Evolutionary conservation across 2,888 invertebrate genomes (phyloP).

Genomic region (Xanthostigma xanthostigma): DNA sequence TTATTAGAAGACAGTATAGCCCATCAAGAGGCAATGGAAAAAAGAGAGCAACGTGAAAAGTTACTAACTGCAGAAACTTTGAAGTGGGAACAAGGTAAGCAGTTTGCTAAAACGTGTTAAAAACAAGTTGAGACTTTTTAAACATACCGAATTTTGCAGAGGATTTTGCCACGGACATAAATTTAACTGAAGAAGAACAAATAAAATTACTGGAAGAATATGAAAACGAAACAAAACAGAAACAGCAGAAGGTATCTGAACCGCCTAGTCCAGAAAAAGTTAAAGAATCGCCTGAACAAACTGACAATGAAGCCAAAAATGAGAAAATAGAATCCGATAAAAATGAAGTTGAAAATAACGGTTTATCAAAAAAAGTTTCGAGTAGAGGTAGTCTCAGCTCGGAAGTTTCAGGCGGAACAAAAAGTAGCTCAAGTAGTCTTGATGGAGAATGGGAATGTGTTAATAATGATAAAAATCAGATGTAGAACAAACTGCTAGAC

Average conservation of each 20-base stretch:
- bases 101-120: neutral
- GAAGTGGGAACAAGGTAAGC: slow-evolving; percentile 32
- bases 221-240: slow-evolving; percentile 36
- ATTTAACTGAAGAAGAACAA: slow-evolving; percentile 56
- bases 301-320: neutral
- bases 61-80: slow-evolving; percentile 28
- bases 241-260: neutral
- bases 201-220: slow-evolving; percentile 50
- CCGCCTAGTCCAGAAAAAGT: neutral
- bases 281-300: neutral
- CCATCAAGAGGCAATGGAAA: slow-evolving; percentile 43
- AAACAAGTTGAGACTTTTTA: slow-evolving; percentile 8
- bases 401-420: slow-evolving; percentile 14
- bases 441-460: slow-evolving; percentile 30
- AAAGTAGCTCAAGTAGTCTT: slow-evolving; percentile 24
- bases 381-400: slow-evolving; percentile 1
- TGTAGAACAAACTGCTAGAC: neutral
- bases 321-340: slow-evolving; percentile 6
- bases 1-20: slow-evolving; percentile 58
- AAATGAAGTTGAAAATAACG: slow-evolving; percentile 19
- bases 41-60: slow-evolving; percentile 30
- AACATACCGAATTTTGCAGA: slow-evolving; percentile 30
- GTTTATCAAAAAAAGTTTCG: neutral
- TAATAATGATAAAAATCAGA: slow-evolving; percentile 1
- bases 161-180: slow-evolving; percentile 48